These are phyloP conservation scores for Neotoxoptera formosana DNA, from an alignment of 1,140 invertebrate genomes.

Conservation along the genomic window DNA sequence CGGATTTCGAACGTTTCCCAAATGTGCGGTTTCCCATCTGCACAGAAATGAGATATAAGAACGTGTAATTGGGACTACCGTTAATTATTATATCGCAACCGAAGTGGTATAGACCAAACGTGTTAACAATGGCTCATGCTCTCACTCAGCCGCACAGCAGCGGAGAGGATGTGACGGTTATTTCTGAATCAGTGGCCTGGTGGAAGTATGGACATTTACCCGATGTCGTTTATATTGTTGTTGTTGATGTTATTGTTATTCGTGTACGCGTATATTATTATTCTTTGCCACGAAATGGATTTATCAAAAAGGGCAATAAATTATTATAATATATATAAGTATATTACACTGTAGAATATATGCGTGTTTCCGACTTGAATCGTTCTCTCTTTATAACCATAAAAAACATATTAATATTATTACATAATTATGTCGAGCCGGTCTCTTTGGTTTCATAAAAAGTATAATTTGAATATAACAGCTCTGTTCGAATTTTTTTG, in stretches of 20 bases:
- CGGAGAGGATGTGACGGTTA: slow-evolving; percentile 48
- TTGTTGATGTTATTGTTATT: neutral
- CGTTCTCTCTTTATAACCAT: neutral
- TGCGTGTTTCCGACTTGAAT: slow-evolving; percentile 27
- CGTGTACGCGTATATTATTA: slow-evolving; percentile 9
- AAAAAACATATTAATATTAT: slow-evolving; percentile 15
- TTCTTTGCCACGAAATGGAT: slow-evolving; percentile 34
- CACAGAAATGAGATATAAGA: neutral
- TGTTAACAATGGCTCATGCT: slow-evolving; percentile 44
- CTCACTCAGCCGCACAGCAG: neutral
- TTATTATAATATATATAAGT: neutral
- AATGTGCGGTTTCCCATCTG: slow-evolving; percentile 4
- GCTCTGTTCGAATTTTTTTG: neutral
- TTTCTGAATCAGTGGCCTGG: slow-evolving; percentile 3
- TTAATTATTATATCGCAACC: slow-evolving; percentile 5
- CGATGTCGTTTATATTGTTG: neutral
- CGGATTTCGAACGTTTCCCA: neutral
- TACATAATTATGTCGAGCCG: neutral
- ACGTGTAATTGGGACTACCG: neutral
- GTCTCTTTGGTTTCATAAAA: slow-evolving; percentile 11
- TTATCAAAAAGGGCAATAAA: slow-evolving; percentile 40
- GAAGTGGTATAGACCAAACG: neutral
- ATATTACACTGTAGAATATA: neutral
- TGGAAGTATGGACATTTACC: slow-evolving; percentile 42
- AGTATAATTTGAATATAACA: neutral